Evolutionary conservation across 2,113 vertebrate genomes (phyloP).

Genomic region (Sardina pilchardus): DNA sequence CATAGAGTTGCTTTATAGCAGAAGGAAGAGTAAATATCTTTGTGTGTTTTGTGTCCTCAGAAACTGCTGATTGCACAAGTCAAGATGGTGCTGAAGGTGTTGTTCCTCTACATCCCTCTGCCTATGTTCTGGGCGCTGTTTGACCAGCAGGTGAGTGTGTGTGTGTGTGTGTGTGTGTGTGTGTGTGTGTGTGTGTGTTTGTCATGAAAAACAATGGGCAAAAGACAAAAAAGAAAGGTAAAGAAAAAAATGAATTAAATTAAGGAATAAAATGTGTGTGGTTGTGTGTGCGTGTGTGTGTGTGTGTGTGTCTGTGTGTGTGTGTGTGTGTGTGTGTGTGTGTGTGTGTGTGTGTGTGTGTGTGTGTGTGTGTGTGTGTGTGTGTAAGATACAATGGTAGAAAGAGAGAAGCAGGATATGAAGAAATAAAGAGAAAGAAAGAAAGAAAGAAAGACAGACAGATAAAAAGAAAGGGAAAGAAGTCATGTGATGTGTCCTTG

Average conservation of each 20-base stretch:
- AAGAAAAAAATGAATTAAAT: too few species aligned
- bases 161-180: conserved; percentile 11
- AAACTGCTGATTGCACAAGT: conserved; percentile 86
- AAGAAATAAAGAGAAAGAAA: not conserved
- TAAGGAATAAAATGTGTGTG: not conserved
- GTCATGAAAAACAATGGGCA: not conserved
- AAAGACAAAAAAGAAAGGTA: too few species aligned
- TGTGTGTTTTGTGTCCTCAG: conserved; percentile 61
- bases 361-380: not conserved
- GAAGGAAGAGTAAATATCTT: not conserved
- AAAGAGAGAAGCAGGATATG: not conserved
- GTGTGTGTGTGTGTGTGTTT: conserved; percentile 8
- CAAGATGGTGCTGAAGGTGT: conserved; percentile 90
- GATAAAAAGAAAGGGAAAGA: not conserved
- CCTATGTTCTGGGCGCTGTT: conserved; percentile 99
- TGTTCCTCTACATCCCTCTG: conserved; percentile 94
- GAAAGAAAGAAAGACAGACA: not conserved
- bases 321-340: not conserved
- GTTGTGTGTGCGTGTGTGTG: not conserved
- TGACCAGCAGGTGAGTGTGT: conserved; percentile 85
- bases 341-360: conserved; percentile 6
- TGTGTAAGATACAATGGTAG: not conserved
- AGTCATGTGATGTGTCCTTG: not conserved
- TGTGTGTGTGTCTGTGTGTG: too few species aligned
- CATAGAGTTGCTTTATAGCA: not conserved